phyloP scores from a whole-genome alignment of 2,113 vertebrate species.

The Okapia johnstoni region DNA sequence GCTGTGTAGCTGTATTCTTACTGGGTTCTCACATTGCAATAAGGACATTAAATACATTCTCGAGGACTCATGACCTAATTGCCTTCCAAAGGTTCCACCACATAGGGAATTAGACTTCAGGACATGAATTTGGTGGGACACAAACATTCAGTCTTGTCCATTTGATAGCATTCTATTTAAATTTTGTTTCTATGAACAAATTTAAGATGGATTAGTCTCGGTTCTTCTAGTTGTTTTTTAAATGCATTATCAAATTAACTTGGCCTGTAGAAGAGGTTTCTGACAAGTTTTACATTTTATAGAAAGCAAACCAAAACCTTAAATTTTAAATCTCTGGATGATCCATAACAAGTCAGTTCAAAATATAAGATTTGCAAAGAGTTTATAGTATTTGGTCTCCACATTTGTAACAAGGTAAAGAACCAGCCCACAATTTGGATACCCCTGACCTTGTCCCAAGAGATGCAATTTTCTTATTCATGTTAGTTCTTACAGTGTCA shows the following conservation, averaged over 20 bases:
- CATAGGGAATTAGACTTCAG: neutral
- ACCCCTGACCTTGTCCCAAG: neutral
- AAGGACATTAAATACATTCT: neutral
- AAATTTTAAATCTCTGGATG: conserved; percentile 36
- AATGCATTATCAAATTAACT: conserved; percentile 34
- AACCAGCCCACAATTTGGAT: neutral
- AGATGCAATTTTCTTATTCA: conserved; percentile 35
- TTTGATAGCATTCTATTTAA: neutral
- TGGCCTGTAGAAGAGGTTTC: neutral
- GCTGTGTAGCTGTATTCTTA: neutral
- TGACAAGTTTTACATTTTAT: conserved; percentile 25
- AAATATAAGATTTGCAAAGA: neutral
- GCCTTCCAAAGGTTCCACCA: neutral
- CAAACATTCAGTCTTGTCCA: neutral
- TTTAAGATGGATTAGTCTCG: neutral
- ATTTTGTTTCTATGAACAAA: conserved; percentile 32
- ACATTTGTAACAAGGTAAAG: neutral
- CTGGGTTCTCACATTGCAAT: neutral
- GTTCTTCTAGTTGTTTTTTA: conserved; percentile 2
- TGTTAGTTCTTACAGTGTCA: conserved; percentile 46
- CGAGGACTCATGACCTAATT: neutral
- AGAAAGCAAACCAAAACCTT: conserved; percentile 15
- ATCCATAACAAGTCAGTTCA: conserved; percentile 1
- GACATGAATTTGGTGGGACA: neutral
- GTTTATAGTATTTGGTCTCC: neutral